Conservation (phyloP, 2,113 vertebrate genomes). For the Origma solitaria region DNA sequence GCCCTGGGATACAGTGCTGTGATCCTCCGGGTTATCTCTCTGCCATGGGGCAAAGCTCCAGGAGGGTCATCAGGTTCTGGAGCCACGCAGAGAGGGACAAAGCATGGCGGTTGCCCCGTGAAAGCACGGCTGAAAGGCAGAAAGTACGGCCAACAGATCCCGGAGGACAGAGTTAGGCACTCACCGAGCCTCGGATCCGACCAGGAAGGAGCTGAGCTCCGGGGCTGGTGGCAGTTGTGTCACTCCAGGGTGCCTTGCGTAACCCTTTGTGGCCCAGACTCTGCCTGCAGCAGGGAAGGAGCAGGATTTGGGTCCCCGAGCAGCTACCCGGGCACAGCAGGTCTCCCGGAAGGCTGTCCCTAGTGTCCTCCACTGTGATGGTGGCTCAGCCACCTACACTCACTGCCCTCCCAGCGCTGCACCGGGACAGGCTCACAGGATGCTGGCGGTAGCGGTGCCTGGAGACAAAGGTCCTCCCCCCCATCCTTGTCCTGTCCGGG, state of each 20-base stretch:
- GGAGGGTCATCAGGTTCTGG: not conserved
- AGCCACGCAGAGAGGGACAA: not conserved
- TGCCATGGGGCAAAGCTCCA: not conserved
- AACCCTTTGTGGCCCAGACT: constrained; percentile 50
- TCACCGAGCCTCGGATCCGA: constrained; percentile 28
- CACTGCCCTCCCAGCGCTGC: not conserved
- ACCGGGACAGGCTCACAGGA: not conserved
- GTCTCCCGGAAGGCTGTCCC: not conserved
- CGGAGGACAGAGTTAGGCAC: not conserved
- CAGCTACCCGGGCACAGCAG: not conserved
- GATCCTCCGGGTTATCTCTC: not conserved
- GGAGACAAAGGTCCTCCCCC: fast-evolving
- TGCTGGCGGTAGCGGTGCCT: not conserved
- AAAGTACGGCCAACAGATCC: not conserved
- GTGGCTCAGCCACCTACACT: not conserved
- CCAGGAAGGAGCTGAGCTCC: constrained; percentile 55
- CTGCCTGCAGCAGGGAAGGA: constrained; percentile 1
- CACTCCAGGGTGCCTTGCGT: constrained; percentile 33
- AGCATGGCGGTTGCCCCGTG: not conserved
- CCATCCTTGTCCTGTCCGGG: not conserved
- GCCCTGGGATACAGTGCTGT: fast-evolving
- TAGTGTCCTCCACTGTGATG: not conserved
- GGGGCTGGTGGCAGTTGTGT: constrained; percentile 33
- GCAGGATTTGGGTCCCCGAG: not conserved
- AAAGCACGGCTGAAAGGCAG: not conserved